Evolutionary conservation across 1,140 invertebrate genomes (phyloP), one percentile per base, ranked within the genome.

Genomic region (Calephelis nemesis): DNA sequence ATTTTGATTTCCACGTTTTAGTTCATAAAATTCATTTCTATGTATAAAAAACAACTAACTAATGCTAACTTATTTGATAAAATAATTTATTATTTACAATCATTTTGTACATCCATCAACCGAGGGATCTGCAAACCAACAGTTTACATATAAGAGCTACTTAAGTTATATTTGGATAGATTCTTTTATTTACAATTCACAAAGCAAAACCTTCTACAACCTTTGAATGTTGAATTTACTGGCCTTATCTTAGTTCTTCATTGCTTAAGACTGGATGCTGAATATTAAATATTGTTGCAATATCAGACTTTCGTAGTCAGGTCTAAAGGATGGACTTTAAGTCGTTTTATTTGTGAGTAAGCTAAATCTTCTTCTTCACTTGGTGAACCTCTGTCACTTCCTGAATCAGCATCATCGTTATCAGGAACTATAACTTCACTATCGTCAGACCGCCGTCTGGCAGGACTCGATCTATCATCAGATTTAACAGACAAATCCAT

Each of bases 401-500:
- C 92, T 0, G 91, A 92, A 13, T 91, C 87, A 64, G 79, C 72
- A 68, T 91, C 81, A 7, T 89, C 87, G 12, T 86, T 83, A 62
- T 92, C 91, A 15, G 86, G 87, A 1, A 82, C 74, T 10, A 93
- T 92, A 11, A 87, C 77, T 70, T 92, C 92, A 67, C 92, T 93
- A 13, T 91, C 86, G 0, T 92, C 87, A 0, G 85, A 87, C 70
- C 85, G 65, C 77, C 87, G 80, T 74, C 92, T 75, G 11, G 89
- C 90, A 5, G 90, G 91, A 74, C 91, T 92, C 12, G 92, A 90
- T 49, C 91, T 89, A 19, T 93, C 93, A 47, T 92, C 90, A 4
- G 93, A 93, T 76, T 95, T 96, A 87, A 96, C 95, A 5, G 95
- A 96, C 50, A 97, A 87, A 81, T 97, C 96, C 74, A 97, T 97